Conservation (phyloP, 2,113 vertebrate genomes). For the Podilymbus podiceps region DNA sequence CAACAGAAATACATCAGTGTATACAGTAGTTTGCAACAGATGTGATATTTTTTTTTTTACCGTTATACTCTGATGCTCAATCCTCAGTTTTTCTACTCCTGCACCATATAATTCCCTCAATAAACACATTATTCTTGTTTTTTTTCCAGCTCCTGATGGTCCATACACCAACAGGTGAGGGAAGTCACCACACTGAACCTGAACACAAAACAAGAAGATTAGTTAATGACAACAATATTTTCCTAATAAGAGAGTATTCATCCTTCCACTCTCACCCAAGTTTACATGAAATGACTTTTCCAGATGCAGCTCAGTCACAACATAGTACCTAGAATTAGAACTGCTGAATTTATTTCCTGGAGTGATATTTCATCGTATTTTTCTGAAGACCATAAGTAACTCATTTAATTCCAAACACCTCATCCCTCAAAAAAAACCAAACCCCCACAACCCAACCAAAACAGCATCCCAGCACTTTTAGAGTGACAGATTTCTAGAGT, state of each 20-base stretch:
- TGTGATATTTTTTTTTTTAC: conserved; percentile 68
- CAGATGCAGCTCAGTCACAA: background rate
- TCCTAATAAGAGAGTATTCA: rapidly evolving
- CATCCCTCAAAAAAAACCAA: background rate
- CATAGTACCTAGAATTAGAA: background rate
- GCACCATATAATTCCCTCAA: conserved; percentile 91
- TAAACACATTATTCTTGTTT: conserved; percentile 97
- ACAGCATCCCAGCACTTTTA: background rate
- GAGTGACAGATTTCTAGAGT: background rate
- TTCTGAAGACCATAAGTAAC: background rate
- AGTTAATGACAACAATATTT: background rate
- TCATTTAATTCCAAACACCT: background rate
- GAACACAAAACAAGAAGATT: background rate
- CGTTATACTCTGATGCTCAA: conserved; percentile 94
- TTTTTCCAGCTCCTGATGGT: conserved; percentile 95
- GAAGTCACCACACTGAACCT: conserved; percentile 97
- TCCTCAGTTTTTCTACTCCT: conserved; percentile 94
- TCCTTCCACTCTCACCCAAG: background rate
- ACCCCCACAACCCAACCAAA: background rate
- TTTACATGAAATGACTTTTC: background rate
- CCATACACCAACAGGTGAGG: conserved; percentile 95
- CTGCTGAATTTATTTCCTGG: background rate
- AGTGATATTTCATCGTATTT: background rate
- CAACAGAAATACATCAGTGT: background rate
- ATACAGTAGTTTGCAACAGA: background rate